Evolutionary conservation across 2,797 vertebrate species (phyloP), one percentile per base, ranked within the genome.

Genomic region (Sebastes baramenuke): DNA sequence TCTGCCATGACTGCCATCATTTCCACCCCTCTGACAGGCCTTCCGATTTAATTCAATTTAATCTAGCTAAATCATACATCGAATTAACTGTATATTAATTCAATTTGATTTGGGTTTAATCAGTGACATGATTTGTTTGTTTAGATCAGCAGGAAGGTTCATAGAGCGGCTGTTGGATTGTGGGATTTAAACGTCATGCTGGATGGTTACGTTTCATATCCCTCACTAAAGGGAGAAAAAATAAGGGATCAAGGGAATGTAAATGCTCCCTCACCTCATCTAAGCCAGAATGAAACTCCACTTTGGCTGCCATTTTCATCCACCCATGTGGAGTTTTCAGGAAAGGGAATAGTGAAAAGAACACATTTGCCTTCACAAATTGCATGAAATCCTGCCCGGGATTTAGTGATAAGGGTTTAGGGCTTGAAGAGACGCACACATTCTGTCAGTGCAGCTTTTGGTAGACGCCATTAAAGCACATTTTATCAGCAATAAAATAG

Each of bases 241-340:
- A 82, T 71, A 75, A 76, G 85, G 83, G 89, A 92, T 90, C 81
- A 89, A 93, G 89, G 87, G 86, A 89, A 93, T 92, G 85, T 88
- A 91, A 93, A 94, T 92, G 86, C 80, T 92, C 83, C 86, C 86
- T 81, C 82, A 90, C 87, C 87, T 93, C 90, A 87, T 93, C 87
- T 89, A 77, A 91, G 89, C 87, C 84, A 76, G 87, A 91, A 85
- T 90, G 82, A 88, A 93, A 93, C 84, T 90, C 74, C 82, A 89
- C 83, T 90, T 86, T 87, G 87, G 86, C 75, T 84, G 85, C 80
- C 77, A 85, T 91, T 92, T 91, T 80, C 86, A 86, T 85, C 81
- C 81, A 79, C 88, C 90, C 84, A 87, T 69, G 77, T 76, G 67
- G 84, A 83, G 84, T 82, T 88, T 90, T 82, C 79, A 84, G 81